Base-by-base conservation (phyloP, 2,797 vertebrate species). In the Parauchenoglanis ngamensis region DNA sequence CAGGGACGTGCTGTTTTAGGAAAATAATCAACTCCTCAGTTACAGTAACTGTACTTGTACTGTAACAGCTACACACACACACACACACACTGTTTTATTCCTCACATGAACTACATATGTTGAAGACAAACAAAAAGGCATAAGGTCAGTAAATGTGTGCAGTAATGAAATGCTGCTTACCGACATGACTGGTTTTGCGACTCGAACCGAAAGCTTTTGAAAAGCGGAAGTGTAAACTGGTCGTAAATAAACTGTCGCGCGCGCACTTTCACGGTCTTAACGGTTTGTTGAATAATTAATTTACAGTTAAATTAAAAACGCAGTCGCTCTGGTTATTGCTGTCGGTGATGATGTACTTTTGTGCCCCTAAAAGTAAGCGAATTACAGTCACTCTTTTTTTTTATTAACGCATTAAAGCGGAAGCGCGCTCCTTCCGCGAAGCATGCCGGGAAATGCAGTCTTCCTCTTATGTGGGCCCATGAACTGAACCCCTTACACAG, bases 361-460 rank as follows among this genome's bases (percentile, higher is more conserved):
- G 19, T 7, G 8, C 19, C n/a, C 21, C 8, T 59, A 28, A 23
- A 10, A 72, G 4, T 54, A 25, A n/a, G 12, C 1, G 11, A 61
- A 61, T 61, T n/a, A 17, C n/a, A 82, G 19, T 31, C 31, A 15
- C 6, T 68, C 31, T 13, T 21, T 2, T 28, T 65, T 65, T 10
- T 28, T 17, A 4, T 28, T 2, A 76, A 52, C 57, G 44, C 23
- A 3, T n/a, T 7, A 25, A 13, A n/a, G 40, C 79, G 79, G 83
- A 83, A 68, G 23, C 2, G 3, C 46, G 2, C 11, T 17, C 31
- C 19, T 35, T 28, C 49, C 28, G 2, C 21, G 12, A 44, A n/a
- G 91, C 46, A 89, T 91, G 4, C 57, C 89, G 94, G 94, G 93
- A 90, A 93, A 90, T 89, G 68, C n/a, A 91, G 92, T 93, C 59